Conservation (phyloP, 2,113 vertebrate species). For the Lota lota region DNA sequence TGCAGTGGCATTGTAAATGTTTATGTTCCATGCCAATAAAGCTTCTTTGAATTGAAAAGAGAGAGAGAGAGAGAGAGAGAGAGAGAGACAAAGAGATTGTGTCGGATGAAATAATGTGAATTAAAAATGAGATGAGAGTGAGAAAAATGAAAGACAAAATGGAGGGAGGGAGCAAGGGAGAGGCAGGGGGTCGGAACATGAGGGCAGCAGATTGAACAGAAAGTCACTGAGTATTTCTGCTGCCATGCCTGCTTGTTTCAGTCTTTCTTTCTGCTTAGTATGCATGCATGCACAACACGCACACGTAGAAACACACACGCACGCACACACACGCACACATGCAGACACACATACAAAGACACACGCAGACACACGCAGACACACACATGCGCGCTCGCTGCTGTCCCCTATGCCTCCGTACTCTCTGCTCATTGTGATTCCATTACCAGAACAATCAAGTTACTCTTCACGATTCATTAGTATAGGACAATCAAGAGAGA, state of each 20-base stretch:
- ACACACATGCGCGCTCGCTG: background rate
- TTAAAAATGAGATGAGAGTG: no score
- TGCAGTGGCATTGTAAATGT: background rate
- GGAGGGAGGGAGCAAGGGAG: no score
- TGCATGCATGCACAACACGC: background rate
- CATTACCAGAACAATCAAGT: slow-evolving; percentile 33
- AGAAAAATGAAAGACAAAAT: no score
- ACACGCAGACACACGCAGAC: background rate
- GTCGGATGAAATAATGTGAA: background rate
- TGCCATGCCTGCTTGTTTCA: no score
- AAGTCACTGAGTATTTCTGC: no score
- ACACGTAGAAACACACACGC: slow-evolving; percentile 8
- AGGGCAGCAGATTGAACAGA: no score
- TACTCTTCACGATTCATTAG: slow-evolving; percentile 23
- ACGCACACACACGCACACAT: slow-evolving; percentile 3
- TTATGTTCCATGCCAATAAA: slow-evolving; percentile 5
- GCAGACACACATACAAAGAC: background rate
- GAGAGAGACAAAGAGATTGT: background rate
- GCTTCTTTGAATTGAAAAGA: slow-evolving; percentile 24
- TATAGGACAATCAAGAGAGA: slow-evolving; percentile 14
- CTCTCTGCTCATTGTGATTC: slow-evolving; percentile 18
- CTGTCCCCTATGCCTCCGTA: background rate
- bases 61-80: slow-evolving; percentile 3
- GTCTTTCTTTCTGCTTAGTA: slow-evolving; percentile 2
- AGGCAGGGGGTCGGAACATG: no score